A percentile compares a stretch with the other conserved stretches of the same genome.
phyloP scores from a whole-genome alignment of 2,113 vertebrate species.

The Puma concolor region DNA sequence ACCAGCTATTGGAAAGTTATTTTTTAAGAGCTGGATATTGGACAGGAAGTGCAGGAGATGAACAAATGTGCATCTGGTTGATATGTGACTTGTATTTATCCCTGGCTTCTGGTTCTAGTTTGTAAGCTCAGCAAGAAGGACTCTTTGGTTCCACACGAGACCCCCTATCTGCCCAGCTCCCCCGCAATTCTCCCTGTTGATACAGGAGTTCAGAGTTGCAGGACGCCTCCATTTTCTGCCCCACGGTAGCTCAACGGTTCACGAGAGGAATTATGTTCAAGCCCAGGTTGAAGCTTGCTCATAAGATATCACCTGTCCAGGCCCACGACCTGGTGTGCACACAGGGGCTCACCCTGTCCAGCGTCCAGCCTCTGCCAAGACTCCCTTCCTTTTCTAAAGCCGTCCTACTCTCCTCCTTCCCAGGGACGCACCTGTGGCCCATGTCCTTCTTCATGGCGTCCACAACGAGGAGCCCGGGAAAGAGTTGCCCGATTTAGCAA shows the following conservation, averaged over 20 bases:
- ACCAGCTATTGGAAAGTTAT: neutral
- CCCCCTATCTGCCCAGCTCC: no score
- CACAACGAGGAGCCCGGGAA: neutral
- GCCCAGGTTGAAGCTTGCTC: neutral
- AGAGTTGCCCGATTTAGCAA: neutral
- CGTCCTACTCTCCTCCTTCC: neutral
- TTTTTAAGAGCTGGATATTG: neutral
- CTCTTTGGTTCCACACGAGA: accelerated
- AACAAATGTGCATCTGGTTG: neutral
- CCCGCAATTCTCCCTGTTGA: no score
- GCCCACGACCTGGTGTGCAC: no score
- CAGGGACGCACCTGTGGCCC: neutral
- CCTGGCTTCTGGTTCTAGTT: neutral
- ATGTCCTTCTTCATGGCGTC: neutral
- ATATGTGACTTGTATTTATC: neutral
- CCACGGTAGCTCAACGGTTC: neutral
- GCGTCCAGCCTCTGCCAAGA: neutral
- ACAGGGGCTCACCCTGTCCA: neutral
- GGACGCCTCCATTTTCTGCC: no score
- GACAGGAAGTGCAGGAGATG: no score
- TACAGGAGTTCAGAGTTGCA: neutral
- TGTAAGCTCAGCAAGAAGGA: neutral
- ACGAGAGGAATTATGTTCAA: neutral
- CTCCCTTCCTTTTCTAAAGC: neutral
- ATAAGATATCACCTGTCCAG: no score